Evolutionary conservation across 2,113 vertebrate species (phyloP).

Genomic region (Odobenus rosmarus): DNA sequence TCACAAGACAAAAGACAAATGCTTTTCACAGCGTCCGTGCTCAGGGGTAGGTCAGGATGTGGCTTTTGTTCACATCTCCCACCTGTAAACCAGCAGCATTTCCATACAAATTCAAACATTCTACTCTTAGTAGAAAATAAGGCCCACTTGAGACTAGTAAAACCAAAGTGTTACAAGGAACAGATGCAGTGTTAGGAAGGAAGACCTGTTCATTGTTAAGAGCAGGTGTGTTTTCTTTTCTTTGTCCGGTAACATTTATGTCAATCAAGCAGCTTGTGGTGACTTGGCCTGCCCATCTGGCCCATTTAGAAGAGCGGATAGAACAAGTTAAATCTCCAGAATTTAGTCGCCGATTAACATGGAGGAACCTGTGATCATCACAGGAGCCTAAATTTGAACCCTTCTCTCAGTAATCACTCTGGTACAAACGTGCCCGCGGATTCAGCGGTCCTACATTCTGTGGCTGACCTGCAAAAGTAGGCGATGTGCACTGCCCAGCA

Average conservation of each 20-base stretch:
- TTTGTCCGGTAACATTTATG: background rate
- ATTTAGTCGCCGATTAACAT: background rate
- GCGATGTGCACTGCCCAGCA: accelerated
- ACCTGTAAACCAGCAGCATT: background rate
- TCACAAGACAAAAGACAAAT: background rate
- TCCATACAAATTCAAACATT: background rate
- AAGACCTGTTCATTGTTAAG: background rate
- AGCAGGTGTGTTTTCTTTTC: background rate
- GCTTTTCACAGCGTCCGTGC: too few species aligned
- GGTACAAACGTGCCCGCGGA: accelerated
- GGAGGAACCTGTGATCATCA: background rate
- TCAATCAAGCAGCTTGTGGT: background rate
- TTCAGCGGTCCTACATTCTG: accelerated
- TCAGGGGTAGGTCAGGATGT: background rate
- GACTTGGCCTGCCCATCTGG: background rate
- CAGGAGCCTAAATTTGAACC: background rate
- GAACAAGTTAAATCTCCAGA: background rate
- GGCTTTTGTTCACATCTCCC: background rate
- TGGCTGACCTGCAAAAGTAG: background rate
- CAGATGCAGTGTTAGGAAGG: background rate
- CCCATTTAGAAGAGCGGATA: background rate
- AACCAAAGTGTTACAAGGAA: background rate
- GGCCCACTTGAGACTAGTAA: background rate
- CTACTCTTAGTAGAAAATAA: background rate
- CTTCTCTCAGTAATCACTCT: too few species aligned